A percentile compares a stretch with the other conserved stretches of the same genome.
Conservation (phyloP, 2,888 invertebrate genomes). For the Agrochola lychnidis region DNA sequence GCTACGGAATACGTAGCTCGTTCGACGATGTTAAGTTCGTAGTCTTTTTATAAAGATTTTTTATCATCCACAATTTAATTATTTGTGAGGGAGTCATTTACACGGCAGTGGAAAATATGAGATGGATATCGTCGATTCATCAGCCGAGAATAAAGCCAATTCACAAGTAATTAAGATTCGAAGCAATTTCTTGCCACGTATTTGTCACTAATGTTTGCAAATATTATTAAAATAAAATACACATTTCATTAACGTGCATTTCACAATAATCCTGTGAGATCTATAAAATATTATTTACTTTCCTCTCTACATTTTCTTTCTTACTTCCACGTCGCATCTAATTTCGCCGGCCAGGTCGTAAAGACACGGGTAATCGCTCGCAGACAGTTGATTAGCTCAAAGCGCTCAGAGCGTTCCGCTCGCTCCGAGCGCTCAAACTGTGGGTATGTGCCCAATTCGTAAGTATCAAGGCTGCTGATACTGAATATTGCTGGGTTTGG, state of each 20-base stretch:
- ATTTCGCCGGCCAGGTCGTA: constrained; percentile 51
- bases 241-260: background rate
- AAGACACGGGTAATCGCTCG: constrained; percentile 59
- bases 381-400: constrained; percentile 63
- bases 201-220: background rate
- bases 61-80: no score
- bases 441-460: background rate
- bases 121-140: background rate
- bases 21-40: background rate
- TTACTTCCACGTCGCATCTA: constrained; percentile 34
- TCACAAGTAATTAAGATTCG: background rate
- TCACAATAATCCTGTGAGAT: no score
- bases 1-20: constrained; percentile 40
- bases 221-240: background rate
- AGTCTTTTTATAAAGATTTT: background rate
- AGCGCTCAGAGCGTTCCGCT: constrained; percentile 41
- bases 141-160: background rate
- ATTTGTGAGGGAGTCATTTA: background rate
- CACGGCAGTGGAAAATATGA: no score
- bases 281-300: background rate
- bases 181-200: background rate
- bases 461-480: constrained; percentile 1
- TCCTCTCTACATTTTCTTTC: constrained; percentile 9
- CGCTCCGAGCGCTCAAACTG: constrained; percentile 6
- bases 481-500: background rate